A percentile compares a stretch with the other conserved stretches of the same genome.
Evolutionary conservation across 2,888 invertebrate species (phyloP).

Genomic region (Agrotis clavis): DNA sequence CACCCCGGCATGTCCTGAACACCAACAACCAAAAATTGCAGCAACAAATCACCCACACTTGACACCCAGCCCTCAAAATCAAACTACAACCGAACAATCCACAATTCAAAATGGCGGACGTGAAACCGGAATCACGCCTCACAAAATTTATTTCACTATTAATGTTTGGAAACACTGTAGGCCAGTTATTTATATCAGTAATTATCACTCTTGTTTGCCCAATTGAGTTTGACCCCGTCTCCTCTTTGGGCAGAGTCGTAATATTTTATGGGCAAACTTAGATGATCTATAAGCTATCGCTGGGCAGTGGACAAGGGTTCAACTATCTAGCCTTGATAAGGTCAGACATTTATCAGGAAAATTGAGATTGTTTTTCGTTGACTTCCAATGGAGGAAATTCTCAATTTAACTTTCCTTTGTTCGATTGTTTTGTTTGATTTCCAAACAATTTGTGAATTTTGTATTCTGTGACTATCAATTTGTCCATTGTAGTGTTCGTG

Average conservation of each 20-base stretch:
- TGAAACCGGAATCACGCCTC: constrained; percentile 54
- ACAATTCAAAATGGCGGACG: constrained; percentile 57
- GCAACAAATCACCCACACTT: constrained; percentile 43
- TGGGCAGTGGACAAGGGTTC: constrained; percentile 42
- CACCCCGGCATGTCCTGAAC: constrained; percentile 8
- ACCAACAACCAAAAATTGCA: constrained; percentile 52
- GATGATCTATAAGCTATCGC: constrained; percentile 53
- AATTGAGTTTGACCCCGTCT: constrained; percentile 46
- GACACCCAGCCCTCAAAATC: constrained; percentile 44
- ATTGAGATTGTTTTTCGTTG: constrained; percentile 22
- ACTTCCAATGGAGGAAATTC: constrained; percentile 12
- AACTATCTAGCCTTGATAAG: constrained; percentile 26
- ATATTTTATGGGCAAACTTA: constrained; percentile 58
- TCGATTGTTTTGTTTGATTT: constrained; percentile 7
- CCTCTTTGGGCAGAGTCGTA: constrained; percentile 48
- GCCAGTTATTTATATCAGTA: constrained; percentile 62
- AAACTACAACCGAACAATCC: constrained; percentile 55
- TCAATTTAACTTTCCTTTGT: constrained; percentile 4
- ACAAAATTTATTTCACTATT: constrained; percentile 57
- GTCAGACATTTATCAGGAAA: constrained; percentile 21
- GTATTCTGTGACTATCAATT: background rate
- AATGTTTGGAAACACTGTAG: constrained; percentile 52
- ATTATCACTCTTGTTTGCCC: constrained; percentile 63
- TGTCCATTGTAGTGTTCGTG: background rate
- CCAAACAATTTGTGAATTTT: background rate